A percentile compares a stretch with the other conserved stretches of the same genome.
Conservation (phyloP, 2,797 vertebrate species). For the Poecilia velifera region DNA sequence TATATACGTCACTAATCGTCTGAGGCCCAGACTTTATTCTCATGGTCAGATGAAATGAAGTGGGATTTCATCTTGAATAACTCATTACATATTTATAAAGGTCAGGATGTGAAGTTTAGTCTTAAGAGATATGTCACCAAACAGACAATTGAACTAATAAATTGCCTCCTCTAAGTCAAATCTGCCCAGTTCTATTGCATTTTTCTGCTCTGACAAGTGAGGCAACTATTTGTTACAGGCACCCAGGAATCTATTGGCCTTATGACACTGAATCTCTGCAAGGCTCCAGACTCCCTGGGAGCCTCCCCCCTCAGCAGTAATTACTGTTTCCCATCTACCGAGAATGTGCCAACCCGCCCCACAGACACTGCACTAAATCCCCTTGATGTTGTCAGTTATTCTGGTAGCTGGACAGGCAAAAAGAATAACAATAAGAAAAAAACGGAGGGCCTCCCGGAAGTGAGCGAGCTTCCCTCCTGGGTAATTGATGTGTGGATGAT, state of each 20-base stretch:
- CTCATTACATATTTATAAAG: slow-evolving; percentile 35
- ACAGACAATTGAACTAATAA: slow-evolving; percentile 48
- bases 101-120: slow-evolving; percentile 49
- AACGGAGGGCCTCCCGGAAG: slow-evolving; percentile 50
- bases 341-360: slow-evolving; percentile 55
- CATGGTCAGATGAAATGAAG: slow-evolving; percentile 22
- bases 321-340: slow-evolving; percentile 68
- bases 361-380: slow-evolving; percentile 61
- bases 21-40: slow-evolving; percentile 40
- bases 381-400: slow-evolving; percentile 58
- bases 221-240: slow-evolving; percentile 58
- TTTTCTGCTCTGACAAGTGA: slow-evolving; percentile 51
- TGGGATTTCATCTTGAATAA: slow-evolving; percentile 48
- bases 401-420: slow-evolving; percentile 49
- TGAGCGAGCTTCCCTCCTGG: slow-evolving; percentile 27
- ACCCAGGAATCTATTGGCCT: slow-evolving; percentile 61
- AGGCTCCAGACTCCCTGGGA: slow-evolving; percentile 55
- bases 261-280: slow-evolving; percentile 63
- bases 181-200: slow-evolving; percentile 39
- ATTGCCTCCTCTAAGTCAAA: slow-evolving; percentile 47
- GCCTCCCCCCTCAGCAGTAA: slow-evolving; percentile 57
- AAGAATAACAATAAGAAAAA: slow-evolving; percentile 20
- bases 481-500: slow-evolving; percentile 62
- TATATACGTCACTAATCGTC: slow-evolving; percentile 31
- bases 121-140: slow-evolving; percentile 49